phyloP scores from a whole-genome alignment of 2,888 invertebrate genomes.

The Agrotis clavis region DNA sequence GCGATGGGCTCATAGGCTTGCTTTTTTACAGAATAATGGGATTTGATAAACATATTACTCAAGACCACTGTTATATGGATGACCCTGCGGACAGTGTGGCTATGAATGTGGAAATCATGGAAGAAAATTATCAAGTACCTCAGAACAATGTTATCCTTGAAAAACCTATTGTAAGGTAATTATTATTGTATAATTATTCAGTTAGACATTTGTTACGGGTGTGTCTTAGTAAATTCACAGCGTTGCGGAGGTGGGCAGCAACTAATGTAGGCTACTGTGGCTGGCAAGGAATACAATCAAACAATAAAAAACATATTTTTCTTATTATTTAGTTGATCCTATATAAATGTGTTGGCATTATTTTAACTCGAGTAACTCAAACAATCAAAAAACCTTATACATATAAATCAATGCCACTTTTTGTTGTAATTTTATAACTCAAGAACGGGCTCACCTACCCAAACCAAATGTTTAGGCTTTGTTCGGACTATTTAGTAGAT shows the following conservation, averaged over 20 bases:
- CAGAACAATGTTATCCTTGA: conserved; percentile 54
- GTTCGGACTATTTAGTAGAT: no score
- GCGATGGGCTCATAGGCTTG: not conserved
- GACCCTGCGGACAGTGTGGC: conserved; percentile 59
- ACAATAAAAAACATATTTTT: no score
- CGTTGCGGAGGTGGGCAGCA: not conserved
- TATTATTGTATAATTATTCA: not conserved
- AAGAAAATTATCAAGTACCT: conserved; percentile 57
- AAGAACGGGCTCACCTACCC: no score
- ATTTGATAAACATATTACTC: conserved; percentile 61
- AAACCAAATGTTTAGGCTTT: no score
- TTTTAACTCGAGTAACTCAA: no score
- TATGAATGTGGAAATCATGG: conserved; percentile 68
- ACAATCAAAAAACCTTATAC: no score
- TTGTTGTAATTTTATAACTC: no score
- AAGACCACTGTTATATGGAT: conserved; percentile 63
- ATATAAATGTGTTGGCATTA: no score
- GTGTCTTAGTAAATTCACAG: not conserved
- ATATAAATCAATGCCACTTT: no score
- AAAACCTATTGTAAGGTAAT: conserved; percentile 57
- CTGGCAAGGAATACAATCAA: not conserved
- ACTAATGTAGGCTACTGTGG: not conserved
- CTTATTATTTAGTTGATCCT: no score
- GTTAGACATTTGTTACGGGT: not conserved
- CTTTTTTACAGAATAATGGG: conserved; percentile 52